Evolutionary conservation across 2,113 vertebrate genomes (phyloP).

Genomic region (Ascaphus truei): DNA sequence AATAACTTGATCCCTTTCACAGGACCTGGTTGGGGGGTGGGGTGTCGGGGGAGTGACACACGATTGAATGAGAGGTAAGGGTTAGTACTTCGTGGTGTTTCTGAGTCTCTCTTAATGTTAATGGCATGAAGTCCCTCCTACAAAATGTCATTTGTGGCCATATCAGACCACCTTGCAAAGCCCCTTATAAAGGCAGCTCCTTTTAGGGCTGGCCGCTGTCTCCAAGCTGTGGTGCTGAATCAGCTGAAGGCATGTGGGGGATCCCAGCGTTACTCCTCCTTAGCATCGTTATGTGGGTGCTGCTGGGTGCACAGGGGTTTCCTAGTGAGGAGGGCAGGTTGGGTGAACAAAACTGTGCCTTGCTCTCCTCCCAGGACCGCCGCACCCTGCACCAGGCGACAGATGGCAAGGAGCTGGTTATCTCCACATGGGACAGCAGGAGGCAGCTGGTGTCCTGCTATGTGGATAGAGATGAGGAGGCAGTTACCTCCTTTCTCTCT

Average conservation of each 20-base stretch:
- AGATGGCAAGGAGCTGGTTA: constrained; percentile 56
- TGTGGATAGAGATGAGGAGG: constrained; percentile 39
- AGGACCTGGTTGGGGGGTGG: neutral
- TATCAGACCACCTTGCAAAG: constrained; percentile 46
- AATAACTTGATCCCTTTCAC: neutral
- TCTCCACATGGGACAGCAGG: constrained; percentile 43
- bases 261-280: constrained; percentile 24
- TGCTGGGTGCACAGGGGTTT: neutral
- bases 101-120: neutral
- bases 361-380: neutral
- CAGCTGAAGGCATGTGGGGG: neutral
- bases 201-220: constrained; percentile 58
- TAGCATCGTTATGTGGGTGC: neutral
- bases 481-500: constrained; percentile 56
- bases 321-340: neutral
- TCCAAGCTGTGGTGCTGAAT: constrained; percentile 68
- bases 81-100: neutral
- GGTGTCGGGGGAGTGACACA: neutral
- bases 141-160: constrained; percentile 50
- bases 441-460: constrained; percentile 53
- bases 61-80: neutral
- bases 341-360: neutral
- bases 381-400: constrained; percentile 50
- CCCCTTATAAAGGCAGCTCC: constrained; percentile 49
- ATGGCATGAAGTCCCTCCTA: constrained; percentile 59